Base-by-base conservation (phyloP, 2,113 vertebrate species). In the Danio rerio region DNA sequence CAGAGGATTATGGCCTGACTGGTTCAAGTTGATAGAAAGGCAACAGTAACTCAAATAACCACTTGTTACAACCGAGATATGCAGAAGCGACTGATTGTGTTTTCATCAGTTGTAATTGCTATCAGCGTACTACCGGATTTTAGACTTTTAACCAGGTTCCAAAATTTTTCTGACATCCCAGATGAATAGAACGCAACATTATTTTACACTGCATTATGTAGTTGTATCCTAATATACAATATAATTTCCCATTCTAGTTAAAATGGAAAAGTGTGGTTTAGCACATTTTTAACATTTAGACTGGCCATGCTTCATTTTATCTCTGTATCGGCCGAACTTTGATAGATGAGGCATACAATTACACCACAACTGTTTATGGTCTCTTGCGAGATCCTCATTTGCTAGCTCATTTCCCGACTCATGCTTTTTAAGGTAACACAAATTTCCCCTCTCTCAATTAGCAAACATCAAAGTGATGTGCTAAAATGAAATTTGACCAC, bases 391-490 rank as follows among this genome's bases (percentile, higher is more conserved):
- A 79, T 79, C 61, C 62, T 66, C 50, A 20, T 66, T 79, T 65
- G 61, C 49, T 9, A 66, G 61, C 62, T 79, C 62, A 66, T 79
- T 79, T 79, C 21, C 62, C 21, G 16, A 31, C 62, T 79, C 31
- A 18, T 52, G 62, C 20, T 66, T 79, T 79, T 66, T 42, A 61
- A 77, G 58, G 74, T 77, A 62, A 62, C 74, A 62, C 1, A 2
- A 63, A 63, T 63, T 79, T 53, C 52, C 62, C 63, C 85, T 86
- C 86, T 87, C 85, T 69, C 87, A 88, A 89, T 90, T 87, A 85
- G 80, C 82, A 66, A 66, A 79, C 76, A 79, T 79, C 76, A 79
- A 66, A 79, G 49, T 53, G 16, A 53, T 53, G 53, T 66, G 76
- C 21, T 55, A 18, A 79, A 79, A 79, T 63, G 9, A 66, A 53